Percentiles rank a stretch among this genome's conserved stretches.
Conservation (phyloP, 2,113 vertebrate genomes). For the Columba livia region DNA sequence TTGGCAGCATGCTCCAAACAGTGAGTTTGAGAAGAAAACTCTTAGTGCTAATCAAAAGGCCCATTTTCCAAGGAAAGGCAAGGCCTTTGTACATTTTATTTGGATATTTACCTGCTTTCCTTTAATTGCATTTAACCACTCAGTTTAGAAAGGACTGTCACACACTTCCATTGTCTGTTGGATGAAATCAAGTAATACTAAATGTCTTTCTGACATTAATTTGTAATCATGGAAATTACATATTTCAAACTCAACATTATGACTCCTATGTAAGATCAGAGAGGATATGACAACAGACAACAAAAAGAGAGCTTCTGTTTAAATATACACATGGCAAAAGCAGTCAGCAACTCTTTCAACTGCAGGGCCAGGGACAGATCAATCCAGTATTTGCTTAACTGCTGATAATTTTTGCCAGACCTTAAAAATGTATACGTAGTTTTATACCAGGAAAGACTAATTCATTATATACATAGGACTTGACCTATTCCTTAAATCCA, state of each 20-base stretch:
- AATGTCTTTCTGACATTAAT: neutral
- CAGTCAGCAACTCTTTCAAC: conserved; percentile 16
- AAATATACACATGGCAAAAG: neutral
- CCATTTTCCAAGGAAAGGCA: neutral
- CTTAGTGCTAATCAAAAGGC: neutral
- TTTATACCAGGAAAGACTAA: neutral
- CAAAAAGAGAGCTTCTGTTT: conserved; percentile 17
- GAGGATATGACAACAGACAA: neutral
- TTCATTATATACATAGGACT: neutral
- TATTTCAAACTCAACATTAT: conserved; percentile 11
- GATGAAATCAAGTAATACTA: neutral
- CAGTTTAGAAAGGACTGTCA: neutral
- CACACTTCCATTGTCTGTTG: neutral
- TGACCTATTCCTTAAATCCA: neutral
- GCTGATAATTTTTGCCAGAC: neutral
- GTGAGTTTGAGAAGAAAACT: neutral
- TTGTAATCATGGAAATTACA: neutral
- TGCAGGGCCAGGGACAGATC: neutral
- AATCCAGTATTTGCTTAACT: neutral
- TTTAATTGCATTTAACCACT: neutral
- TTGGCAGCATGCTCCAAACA: neutral
- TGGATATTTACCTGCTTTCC: neutral
- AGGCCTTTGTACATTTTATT: neutral
- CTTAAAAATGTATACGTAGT: neutral
- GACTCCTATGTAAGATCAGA: neutral